These are phyloP conservation scores for Marmota flaviventris DNA, from an alignment of 2,113 vertebrate genomes.

Conservation along the genomic window DNA sequence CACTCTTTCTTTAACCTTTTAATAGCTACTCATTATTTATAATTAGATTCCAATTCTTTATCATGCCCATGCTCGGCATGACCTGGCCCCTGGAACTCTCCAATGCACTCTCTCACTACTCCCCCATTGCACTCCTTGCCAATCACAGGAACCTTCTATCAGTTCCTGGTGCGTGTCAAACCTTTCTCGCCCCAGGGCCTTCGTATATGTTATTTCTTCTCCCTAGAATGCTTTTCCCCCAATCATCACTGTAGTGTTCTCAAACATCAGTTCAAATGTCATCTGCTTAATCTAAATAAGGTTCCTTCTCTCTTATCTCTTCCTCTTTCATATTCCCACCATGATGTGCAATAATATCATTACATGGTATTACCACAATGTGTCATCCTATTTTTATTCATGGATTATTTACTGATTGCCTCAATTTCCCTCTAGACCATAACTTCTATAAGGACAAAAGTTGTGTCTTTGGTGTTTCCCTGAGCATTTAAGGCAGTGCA, in stretches of 20 bases:
- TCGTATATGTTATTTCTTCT: background rate
- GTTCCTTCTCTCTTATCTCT: constrained; percentile 8
- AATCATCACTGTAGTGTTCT: background rate
- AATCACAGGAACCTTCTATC: background rate
- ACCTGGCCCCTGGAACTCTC: background rate
- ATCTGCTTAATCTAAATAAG: constrained; percentile 23
- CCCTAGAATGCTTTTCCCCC: background rate
- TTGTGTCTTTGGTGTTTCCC: background rate
- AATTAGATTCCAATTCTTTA: constrained; percentile 57
- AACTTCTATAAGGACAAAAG: constrained; percentile 35
- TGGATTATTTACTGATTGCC: constrained; percentile 20
- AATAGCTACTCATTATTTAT: constrained; percentile 60
- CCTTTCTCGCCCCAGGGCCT: background rate
- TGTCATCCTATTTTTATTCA: constrained; percentile 33
- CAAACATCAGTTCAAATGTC: background rate
- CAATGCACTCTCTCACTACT: background rate
- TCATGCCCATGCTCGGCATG: background rate
- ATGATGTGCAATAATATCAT: background rate
- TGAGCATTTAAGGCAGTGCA: background rate
- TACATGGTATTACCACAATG: background rate
- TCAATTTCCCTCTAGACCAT: constrained; percentile 17
- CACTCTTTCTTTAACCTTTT: constrained; percentile 63
- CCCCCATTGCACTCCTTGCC: background rate
- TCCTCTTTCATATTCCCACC: background rate
- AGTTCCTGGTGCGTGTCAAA: background rate